Evolutionary conservation across 2,888 invertebrate genomes (phyloP).

Genomic region (Sinohyriopsis cumingii): DNA sequence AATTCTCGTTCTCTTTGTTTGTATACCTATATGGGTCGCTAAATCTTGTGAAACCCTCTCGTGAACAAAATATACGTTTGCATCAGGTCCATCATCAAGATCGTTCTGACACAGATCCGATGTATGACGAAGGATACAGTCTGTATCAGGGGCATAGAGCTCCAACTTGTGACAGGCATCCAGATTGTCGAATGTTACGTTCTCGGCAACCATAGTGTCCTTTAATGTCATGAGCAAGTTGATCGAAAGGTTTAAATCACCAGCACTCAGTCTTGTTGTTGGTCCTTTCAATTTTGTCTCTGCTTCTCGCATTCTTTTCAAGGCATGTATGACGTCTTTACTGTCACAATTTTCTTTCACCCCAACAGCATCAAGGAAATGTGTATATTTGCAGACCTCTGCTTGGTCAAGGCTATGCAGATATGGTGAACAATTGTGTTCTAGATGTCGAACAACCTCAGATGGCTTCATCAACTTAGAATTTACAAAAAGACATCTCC

Average conservation of each 20-base stretch:
- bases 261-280: neutral
- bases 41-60: slow-evolving; percentile 45
- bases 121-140: slow-evolving; percentile 33
- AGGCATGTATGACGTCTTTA: slow-evolving; percentile 9
- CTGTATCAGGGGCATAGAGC: slow-evolving; percentile 42
- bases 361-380: slow-evolving; percentile 13
- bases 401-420: slow-evolving; percentile 9
- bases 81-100: slow-evolving; percentile 37
- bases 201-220: slow-evolving; percentile 2
- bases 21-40: slow-evolving; percentile 52
- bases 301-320: slow-evolving; percentile 7
- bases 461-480: slow-evolving; percentile 7
- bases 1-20: slow-evolving; percentile 25
- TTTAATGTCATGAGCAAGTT: slow-evolving; percentile 23
- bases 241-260: slow-evolving; percentile 11
- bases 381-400: slow-evolving; percentile 1
- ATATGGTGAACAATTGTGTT: slow-evolving; percentile 16
- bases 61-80: slow-evolving; percentile 37
- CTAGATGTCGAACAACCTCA: slow-evolving; percentile 15
- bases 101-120: slow-evolving; percentile 50
- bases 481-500: slow-evolving; percentile 12
- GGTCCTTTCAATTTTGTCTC: neutral
- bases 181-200: slow-evolving; percentile 9
- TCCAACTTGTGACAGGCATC: slow-evolving; percentile 24
- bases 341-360: slow-evolving; percentile 17